These are phyloP conservation scores for Drosophila serrata DNA, from an alignment of 1,140 invertebrate genomes.

Conservation along the genomic window DNA sequence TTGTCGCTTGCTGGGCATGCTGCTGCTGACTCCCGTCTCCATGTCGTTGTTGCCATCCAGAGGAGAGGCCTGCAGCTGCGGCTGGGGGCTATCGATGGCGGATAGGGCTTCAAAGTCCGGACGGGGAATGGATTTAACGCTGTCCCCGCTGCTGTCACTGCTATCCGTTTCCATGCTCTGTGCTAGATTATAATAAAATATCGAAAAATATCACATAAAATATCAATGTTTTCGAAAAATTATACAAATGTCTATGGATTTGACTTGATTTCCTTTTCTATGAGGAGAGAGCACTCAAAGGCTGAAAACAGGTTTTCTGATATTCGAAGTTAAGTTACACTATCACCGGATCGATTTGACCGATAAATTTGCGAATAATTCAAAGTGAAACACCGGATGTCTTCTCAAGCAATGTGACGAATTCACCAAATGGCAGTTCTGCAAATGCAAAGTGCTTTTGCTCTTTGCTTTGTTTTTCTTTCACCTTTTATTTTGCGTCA, in stretches of 20 bases:
- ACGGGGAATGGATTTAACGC: conserved; percentile 73
- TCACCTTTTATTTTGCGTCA: conserved; percentile 32
- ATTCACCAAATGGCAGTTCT: conserved; percentile 25
- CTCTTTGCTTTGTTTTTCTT: conserved; percentile 13
- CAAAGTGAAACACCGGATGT: neutral
- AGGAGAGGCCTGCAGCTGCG: conserved; percentile 21
- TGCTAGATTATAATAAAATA: neutral
- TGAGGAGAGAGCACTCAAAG: neutral
- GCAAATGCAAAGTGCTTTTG: conserved; percentile 35
- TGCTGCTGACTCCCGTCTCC: conserved; percentile 40
- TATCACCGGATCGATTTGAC: too few relatives aligned
- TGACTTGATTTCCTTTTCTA: too few relatives aligned
- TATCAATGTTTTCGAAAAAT: too few relatives aligned
- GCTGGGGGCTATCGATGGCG: conserved; percentile 71
- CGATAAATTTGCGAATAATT: neutral
- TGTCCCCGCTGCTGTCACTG: conserved; percentile 69
- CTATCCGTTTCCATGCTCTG: conserved; percentile 65
- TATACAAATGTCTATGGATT: too few relatives aligned
- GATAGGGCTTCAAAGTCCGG: conserved; percentile 73
- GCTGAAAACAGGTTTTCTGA: neutral
- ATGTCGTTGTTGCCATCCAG: conserved; percentile 34
- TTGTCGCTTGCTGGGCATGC: conserved; percentile 51
- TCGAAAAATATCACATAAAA: neutral
- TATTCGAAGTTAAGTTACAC: too few relatives aligned
- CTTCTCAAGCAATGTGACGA: conserved; percentile 30